Evolutionary conservation across 2,113 vertebrate species (phyloP).

Genomic region (Cephalopholis sonnerati): DNA sequence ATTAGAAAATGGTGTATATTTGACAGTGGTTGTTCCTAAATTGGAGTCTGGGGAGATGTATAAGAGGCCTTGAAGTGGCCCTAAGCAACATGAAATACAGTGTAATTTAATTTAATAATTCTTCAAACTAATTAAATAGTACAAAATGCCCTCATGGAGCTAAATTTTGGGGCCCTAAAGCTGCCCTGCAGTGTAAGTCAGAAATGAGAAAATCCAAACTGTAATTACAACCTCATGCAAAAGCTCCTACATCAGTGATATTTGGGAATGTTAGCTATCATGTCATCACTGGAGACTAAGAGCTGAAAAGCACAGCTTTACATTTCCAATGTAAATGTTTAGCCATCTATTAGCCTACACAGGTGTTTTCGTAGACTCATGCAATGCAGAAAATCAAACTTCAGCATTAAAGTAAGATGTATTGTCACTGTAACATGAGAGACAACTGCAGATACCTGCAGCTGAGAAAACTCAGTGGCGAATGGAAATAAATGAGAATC

Average conservation of each 20-base stretch:
- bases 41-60: not conserved
- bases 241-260: slow-evolving; percentile 26
- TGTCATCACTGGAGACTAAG: slow-evolving; percentile 32
- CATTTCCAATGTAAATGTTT: slow-evolving; percentile 65
- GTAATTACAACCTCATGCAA: slow-evolving; percentile 30
- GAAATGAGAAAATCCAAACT: not conserved
- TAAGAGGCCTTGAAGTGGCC: slow-evolving; percentile 13
- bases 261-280: slow-evolving; percentile 33
- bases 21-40: slow-evolving; percentile 17
- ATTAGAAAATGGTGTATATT: slow-evolving; percentile 11
- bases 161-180: not conserved
- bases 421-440: slow-evolving; percentile 49
- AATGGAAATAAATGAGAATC: slow-evolving; percentile 39
- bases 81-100: not conserved
- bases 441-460: slow-evolving; percentile 47
- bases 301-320: slow-evolving; percentile 34
- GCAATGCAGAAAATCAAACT: slow-evolving; percentile 30
- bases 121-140: not conserved
- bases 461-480: slow-evolving; percentile 56
- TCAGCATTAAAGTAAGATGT: slow-evolving; percentile 34
- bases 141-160: not conserved
- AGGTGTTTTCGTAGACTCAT: slow-evolving; percentile 49
- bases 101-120: not conserved
- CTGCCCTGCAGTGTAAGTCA: not conserved
- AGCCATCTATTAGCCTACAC: slow-evolving; percentile 27